Base-by-base conservation (phyloP, 2,113 vertebrate genomes). In the Gasterosteus aculeatus region DNA sequence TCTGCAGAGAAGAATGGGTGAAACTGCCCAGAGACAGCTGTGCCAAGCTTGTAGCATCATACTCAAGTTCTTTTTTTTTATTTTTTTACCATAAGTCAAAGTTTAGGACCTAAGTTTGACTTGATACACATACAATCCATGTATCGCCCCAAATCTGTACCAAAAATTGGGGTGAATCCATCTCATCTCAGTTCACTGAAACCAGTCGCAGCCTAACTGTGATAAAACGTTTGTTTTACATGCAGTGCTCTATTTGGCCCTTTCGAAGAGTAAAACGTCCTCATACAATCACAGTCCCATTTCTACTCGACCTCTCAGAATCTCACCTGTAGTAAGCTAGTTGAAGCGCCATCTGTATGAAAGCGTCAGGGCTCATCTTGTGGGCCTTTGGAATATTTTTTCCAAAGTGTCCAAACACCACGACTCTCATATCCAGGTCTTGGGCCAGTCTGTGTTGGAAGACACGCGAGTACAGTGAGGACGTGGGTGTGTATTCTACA, bases 311-410 rank as follows among this genome's bases (percentile, higher is more conserved):
- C 38, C 16, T 7, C n/a, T 44, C 59, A 49, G 2, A 0, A 15
- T 38, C 63, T 80, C 65, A 98, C 97, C 97, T 95, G 92, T 96
- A 97, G 86, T 97, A 98, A 0, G 97, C 96, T 53, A 99, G 90
- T 88, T 99, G 97, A 5, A 99, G 89, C 0, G 95, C 95, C 39
- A 98, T 75, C 91, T 99, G 97, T 87, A 99, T 96, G 60, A 98
- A 99, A 58, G 95, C 96, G 22, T 99, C 97, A 0, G 97, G 97
- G 77, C 97, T 98, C 91, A 99, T 92, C 86, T 96, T 97, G 88
- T 95, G 87, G 0, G 94, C 90, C 81, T 99, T 99, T 44, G 96
- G 96, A 29, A 98, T 93, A 33, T 93, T 91, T 86, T 99, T 99
- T 26, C 97, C 97, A 86, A 97, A 99, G 1, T 95, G 94, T 15